These are phyloP conservation scores for Acanthopagrus latus DNA, from an alignment of 2,797 vertebrate species.

Conservation along the genomic window DNA sequence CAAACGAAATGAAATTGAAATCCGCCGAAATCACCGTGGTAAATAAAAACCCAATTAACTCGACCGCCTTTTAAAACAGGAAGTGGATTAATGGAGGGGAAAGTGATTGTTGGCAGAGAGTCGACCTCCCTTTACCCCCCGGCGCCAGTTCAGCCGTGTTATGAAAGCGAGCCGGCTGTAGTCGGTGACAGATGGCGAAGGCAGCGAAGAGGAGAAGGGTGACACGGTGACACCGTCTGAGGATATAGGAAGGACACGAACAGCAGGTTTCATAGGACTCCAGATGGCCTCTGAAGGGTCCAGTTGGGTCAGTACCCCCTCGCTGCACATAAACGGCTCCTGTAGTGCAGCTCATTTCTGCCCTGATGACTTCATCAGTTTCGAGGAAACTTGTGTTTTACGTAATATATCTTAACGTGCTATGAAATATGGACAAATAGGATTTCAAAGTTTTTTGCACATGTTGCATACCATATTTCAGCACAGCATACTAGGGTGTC, in stretches of 20 bases:
- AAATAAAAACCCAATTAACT: conserved; percentile 44
- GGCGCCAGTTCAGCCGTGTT: conserved; percentile 10
- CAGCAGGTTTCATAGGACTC: conserved; percentile 56
- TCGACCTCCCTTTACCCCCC: conserved; percentile 38
- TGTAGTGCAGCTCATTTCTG: conserved; percentile 12
- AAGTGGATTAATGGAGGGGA: conserved; percentile 45
- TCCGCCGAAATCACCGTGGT: conserved; percentile 1
- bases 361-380: conserved; percentile 31
- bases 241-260: conserved; percentile 51
- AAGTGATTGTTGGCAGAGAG: conserved; percentile 37
- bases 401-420: neutral
- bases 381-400: conserved; percentile 2
- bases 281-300: conserved; percentile 66
- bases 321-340: conserved; percentile 29
- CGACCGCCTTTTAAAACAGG: conserved; percentile 39
- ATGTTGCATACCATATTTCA: neutral
- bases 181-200: conserved; percentile 61
- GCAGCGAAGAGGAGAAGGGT: conserved; percentile 37
- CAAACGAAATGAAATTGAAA: conserved; percentile 32
- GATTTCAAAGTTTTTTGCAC: neutral
- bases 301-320: conserved; percentile 38
- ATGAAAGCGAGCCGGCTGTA: conserved; percentile 27
- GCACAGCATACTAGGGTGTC: neutral
- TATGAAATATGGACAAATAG: neutral
- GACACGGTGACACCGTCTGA: conserved; percentile 52